Evolutionary conservation across 1,140 invertebrate species (phyloP), one percentile per base, ranked within the genome.

Genomic region (Macrobrachium nipponense): DNA sequence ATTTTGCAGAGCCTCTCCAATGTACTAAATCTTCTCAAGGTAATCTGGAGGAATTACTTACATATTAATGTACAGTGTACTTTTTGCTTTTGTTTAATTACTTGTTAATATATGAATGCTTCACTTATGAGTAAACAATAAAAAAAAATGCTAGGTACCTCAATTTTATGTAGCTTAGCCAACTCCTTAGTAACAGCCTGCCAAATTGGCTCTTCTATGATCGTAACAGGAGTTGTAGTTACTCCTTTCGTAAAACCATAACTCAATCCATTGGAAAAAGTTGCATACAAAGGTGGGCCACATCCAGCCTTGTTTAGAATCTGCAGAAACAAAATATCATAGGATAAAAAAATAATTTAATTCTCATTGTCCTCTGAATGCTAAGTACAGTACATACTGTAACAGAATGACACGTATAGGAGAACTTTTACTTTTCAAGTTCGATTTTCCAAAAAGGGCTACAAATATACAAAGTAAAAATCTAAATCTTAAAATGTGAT

Each of bases 301-400:
- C 81, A 83, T 3, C 81, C 81, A 76, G 73, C 72, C 14, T 66
- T 82, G 64, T 76, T 79, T 60, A 77, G 68, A 61, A 68, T 75
- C 87, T 60, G 85, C n/a, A 70, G 61, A 68, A 20, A 80, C 64
- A 51, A 61, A 18, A 17, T 66, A 76, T 59, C 61, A 79, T 23
- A 23, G 64, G 27, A 79, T 17, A 20, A 18, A 77, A 82, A 68
- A 70, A 68, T 23, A 66, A 59, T 76, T 58, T 76, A 79, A 20
- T 72, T 72, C 27, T 62, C 0, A 43, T 73, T 4, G 4, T 81
- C 12, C 17, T 75, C 12, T 1, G 59, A 62, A 66, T 85, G 75
- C 60, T 2, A 58, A n/a, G 1, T 36, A 36, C 27, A 36, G 27
- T 36, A n/a, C n/a, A n/a, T n/a, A 36, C 27, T 36, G 27, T 27